phyloP scores from a whole-genome alignment of 1,140 invertebrate species.

The Zelostemma sp. region DNA sequence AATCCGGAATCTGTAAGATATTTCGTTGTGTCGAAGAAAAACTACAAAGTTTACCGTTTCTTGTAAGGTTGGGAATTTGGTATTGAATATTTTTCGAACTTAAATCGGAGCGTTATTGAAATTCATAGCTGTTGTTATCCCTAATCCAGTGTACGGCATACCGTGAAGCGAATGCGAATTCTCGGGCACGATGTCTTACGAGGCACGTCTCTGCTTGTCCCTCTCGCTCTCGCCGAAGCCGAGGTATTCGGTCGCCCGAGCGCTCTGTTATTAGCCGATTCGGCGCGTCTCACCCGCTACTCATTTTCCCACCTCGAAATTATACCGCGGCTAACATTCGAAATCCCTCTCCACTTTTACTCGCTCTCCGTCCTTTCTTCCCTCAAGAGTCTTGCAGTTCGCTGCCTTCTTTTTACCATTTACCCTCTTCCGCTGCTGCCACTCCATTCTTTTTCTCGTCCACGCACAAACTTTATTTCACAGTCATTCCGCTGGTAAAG shows the following conservation, averaged over 20 bases:
- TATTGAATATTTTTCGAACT: no score
- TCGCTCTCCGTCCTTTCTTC: constrained; percentile 28
- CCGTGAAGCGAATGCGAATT: constrained; percentile 39
- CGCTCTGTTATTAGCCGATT: constrained; percentile 51
- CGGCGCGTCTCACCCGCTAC: constrained; percentile 47
- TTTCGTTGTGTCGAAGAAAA: no score
- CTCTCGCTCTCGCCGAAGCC: constrained; percentile 28
- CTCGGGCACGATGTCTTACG: constrained; percentile 14
- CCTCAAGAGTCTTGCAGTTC: constrained; percentile 6
- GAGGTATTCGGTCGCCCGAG: constrained; percentile 34
- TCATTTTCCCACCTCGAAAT: constrained; percentile 51
- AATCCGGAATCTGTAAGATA: no score
- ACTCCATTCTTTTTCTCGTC: background rate
- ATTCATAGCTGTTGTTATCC: constrained; percentile 46
- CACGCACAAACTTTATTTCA: constrained; percentile 1
- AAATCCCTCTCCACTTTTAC: constrained; percentile 21
- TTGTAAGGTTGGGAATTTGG: no score
- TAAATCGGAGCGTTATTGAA: constrained; percentile 44
- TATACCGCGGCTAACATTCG: constrained; percentile 38
- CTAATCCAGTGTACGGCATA: constrained; percentile 34
- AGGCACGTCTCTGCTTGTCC: constrained; percentile 28
- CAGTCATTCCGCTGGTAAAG: background rate
- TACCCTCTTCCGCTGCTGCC: constrained; percentile 4
- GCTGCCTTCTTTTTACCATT: constrained; percentile 11
- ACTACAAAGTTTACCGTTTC: no score